These are phyloP conservation scores for Callithrix jacchus DNA, from an alignment of 2,113 vertebrate genomes.

Conservation along the genomic window DNA sequence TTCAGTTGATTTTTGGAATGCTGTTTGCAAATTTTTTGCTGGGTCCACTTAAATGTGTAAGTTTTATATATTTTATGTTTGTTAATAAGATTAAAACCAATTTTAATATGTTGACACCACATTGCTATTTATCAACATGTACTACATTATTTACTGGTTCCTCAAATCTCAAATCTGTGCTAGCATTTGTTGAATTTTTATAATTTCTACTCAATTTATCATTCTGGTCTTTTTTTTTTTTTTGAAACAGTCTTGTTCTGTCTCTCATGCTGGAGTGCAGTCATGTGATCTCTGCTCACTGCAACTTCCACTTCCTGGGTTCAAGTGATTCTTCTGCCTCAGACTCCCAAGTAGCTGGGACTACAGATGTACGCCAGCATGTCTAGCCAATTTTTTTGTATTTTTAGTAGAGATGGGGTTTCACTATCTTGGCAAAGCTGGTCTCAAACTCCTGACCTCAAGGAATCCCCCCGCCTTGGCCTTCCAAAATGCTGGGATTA, in stretches of 20 bases:
- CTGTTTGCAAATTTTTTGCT: not conserved
- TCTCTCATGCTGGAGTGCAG: no score
- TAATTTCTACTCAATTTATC: not conserved
- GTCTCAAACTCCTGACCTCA: no score
- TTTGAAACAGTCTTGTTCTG: not conserved
- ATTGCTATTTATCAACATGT: not conserved
- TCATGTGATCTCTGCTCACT: no score
- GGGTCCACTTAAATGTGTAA: not conserved
- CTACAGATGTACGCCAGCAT: no score
- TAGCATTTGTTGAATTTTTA: not conserved
- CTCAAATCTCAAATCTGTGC: not conserved
- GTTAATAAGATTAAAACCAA: not conserved
- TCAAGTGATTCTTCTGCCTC: no score
- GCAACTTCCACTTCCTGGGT: no score
- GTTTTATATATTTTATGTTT: not conserved
- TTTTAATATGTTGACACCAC: not conserved
- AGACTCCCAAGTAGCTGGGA: no score
- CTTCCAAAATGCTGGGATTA: no score
- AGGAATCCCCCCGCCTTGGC: no score
- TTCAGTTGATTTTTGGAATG: not conserved
- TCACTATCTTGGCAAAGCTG: no score
- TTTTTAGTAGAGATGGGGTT: no score
- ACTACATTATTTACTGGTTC: not conserved
- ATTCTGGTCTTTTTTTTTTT: not conserved
- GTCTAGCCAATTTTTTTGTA: no score